Evolutionary conservation across 2,888 invertebrate genomes (phyloP).

Genomic region (Campaea margaritaria): DNA sequence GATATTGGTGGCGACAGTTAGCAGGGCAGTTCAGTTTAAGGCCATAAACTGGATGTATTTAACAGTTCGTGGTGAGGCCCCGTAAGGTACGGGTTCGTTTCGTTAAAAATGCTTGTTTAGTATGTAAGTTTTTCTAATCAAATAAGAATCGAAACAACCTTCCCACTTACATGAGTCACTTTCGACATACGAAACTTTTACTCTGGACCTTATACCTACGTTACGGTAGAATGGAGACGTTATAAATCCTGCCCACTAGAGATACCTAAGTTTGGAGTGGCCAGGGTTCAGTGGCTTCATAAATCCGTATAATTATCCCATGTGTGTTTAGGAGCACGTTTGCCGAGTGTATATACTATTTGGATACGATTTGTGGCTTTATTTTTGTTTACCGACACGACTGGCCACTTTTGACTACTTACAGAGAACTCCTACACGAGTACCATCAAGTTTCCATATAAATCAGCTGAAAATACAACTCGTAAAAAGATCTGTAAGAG

Average conservation of each 20-base stretch:
- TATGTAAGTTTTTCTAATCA: too few relatives aligned
- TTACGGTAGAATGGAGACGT: conserved; percentile 8
- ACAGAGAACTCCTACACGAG: neutral
- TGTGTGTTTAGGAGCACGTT: conserved; percentile 24
- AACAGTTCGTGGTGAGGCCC: too few relatives aligned
- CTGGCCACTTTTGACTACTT: neutral
- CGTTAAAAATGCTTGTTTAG: too few relatives aligned
- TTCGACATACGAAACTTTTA: neutral
- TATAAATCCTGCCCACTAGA: conserved; percentile 30
- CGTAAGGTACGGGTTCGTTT: too few relatives aligned
- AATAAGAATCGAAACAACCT: too few relatives aligned
- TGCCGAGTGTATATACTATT: conserved; percentile 1
- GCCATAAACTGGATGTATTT: too few relatives aligned
- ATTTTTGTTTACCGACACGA: conserved; percentile 4
- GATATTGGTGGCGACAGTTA: too few relatives aligned
- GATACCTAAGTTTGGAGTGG: conserved; percentile 30
- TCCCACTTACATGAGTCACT: too few relatives aligned
- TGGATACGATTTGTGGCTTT: conserved; percentile 1
- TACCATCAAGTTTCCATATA: neutral
- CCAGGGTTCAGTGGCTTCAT: conserved; percentile 32
- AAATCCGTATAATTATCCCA: conserved; percentile 33
- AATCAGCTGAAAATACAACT: neutral
- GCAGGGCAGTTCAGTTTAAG: too few relatives aligned
- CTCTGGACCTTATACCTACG: neutral
- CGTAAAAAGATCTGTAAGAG: too few relatives aligned